Base-by-base conservation (phyloP, 1,140 invertebrate genomes). In the Ceratoteleas bidentatus region DNA sequence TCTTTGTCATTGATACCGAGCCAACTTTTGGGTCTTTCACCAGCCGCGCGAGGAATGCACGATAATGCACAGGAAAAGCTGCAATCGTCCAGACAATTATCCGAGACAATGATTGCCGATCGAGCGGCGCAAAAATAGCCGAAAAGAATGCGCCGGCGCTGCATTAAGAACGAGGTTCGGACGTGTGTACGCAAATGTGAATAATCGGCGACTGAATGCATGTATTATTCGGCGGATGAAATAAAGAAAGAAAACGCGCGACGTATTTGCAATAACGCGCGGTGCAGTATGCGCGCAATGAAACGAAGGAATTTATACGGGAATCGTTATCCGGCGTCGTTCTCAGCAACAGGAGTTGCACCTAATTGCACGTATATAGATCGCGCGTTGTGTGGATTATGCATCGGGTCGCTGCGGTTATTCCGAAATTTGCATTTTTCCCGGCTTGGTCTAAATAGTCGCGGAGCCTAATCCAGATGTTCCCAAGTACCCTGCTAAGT, bases 281-380 rank as follows among this genome's bases (percentile, higher is more conserved):
- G 52, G 74, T 65, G 73, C 52, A 77, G 76, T 77, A 84, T 80
- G 81, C 81, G 76, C 62, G 73, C 73, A 84, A 84, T 84, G 73
- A 80, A 57, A 70, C 58, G 74, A 75, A 78, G 83, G 77, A 84
- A 84, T 84, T 84, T 81, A 78, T 76, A 84, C 75, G 79, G 83
- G 83, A 84, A 79, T 84, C 75, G 83, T 81, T 84, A 76, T 76
- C 79, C 76, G 45, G 40, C 83, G 66, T 64, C 75, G 66, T 81
- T 84, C 78, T 81, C 73, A 81, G 76, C 68, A 68, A 77, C 73
- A 66, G 78, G 70, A 78, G 65, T 78, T 81, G 79, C 65, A 72
- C 47, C 72, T 66, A 64, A 72, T 68, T 79, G 58, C 69, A 65
- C 73, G 64, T 77, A 77, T 76, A 77, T 74, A 74, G 62, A 73